Evolutionary conservation across 2,113 vertebrate species (phyloP), one percentile per base, ranked within the genome.

Genomic region (Pavo muticus): DNA sequence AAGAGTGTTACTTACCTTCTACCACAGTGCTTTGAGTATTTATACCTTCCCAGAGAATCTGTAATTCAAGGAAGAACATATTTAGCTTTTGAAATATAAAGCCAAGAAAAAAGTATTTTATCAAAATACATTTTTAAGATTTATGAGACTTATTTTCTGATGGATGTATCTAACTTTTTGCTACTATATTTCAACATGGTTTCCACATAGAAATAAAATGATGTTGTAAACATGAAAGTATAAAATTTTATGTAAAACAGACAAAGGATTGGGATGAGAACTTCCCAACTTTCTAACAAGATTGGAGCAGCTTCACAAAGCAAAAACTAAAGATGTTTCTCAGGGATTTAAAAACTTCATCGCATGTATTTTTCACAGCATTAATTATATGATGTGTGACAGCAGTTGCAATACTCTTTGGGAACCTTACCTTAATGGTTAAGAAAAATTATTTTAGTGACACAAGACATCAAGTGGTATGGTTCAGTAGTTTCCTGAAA

Each of bases 401-500:
- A 81, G 35, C 6, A 18, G 40, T 57, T 81, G 21, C 40, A 92
- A 48, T 40, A 30, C 5, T 69, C 14, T 23, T 45, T 77, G 25
- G 78, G 88, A 95, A 67, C 4, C 35, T 86, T 52, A 63, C 6
- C 21, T 40, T 81, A 54, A 70, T 80, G 37, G 35, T 87, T 89
- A 89, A 85, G 75, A 69, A 86, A 60, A 91, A 54, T 68, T 84
- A 27, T 68, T 14, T 74, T 56, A 42, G 39, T 84, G 76, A 64
- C 52, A 68, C 3, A 35, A 90, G 32, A 39, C 29, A 88, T 84
- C 23, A 74, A 72, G 8, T 64, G 9, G 10, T 71, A 81, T 13
- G 44, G 50, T 84, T 88, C 83, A 88, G 65, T 47, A 92, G 20
- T 40, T 95, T 87, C 23, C 40, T 91, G 73, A 87, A 87, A 80